These are phyloP conservation scores for Cybosia mesomella DNA, from an alignment of 2,888 invertebrate genomes.

Conservation along the genomic window DNA sequence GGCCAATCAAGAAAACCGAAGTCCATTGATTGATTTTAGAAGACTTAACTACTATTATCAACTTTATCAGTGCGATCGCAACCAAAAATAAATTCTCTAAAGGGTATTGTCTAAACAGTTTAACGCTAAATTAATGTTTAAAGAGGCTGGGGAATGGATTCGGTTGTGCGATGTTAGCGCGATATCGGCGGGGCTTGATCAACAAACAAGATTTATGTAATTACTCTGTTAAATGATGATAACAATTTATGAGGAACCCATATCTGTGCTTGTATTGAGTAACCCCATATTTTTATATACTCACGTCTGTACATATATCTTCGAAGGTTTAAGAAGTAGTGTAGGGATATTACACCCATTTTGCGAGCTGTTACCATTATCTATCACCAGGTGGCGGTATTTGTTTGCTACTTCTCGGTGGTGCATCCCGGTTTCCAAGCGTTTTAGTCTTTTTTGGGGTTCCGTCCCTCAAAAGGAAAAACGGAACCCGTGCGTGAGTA, in stretches of 20 bases:
- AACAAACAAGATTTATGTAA: slow-evolving; percentile 51
- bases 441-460: too few species aligned
- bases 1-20: background rate
- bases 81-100: slow-evolving; percentile 48
- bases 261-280: slow-evolving; percentile 5
- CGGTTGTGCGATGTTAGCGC: slow-evolving; percentile 55
- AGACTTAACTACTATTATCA: slow-evolving; percentile 31
- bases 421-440: too few species aligned
- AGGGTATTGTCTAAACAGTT: slow-evolving; percentile 50
- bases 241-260: slow-evolving; percentile 14
- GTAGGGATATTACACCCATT: too few species aligned
- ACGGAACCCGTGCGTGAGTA: background rate
- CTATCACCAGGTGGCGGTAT: too few species aligned
- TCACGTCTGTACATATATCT: too few species aligned
- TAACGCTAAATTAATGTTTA: slow-evolving; percentile 54
- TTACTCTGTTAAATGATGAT: slow-evolving; percentile 27
- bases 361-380: too few species aligned
- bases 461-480: too few species aligned
- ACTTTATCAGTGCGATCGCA: slow-evolving; percentile 34
- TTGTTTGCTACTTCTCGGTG: too few species aligned
- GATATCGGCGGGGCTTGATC: slow-evolving; percentile 47
- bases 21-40: slow-evolving; percentile 13
- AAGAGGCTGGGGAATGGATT: slow-evolving; percentile 52
- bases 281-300: background rate
- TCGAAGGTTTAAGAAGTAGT: too few species aligned